Evolutionary conservation across 1,140 invertebrate genomes (phyloP), one percentile per base, ranked within the genome.

Genomic region (Drosophila parvula): DNA sequence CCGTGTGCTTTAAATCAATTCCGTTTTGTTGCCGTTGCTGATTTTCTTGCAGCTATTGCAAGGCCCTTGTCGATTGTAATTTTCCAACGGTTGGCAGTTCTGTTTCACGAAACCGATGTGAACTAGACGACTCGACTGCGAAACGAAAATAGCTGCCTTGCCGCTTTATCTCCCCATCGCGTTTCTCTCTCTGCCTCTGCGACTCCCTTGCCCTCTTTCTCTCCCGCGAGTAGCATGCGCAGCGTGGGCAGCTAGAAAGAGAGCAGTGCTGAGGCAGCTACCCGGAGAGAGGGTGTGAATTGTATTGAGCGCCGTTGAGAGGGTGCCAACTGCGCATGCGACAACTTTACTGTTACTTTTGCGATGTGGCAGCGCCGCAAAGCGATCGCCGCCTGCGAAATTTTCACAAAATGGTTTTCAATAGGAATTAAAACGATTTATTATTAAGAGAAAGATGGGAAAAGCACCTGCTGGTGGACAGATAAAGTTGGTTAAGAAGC

Each of bases 81-180:
- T 69, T 69, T 55, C 65, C 65, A 67, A 69, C 61, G 18, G 34
- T 36, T 30, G 28, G 27, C 64, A 30, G 28, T 64, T 69, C 41
- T 73, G 70, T 61, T 44, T 53, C 53, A 64, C 63, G 70, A 82
- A 70, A 76, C 41, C 47, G 43, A 50, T 68, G 64, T 51, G 41
- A 64, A 78, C 83, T 79, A 70, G 64, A 50, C 65, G 47, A 62
- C 70, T 51, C 65, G 47, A 62, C 70, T 51, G 58, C 44, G 12
- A 68, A 78, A 82, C 81, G 78, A 88, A 86, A 86, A 86, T 86
- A 86, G 82, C 82, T 78, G 78, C 79, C 34, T 30, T 6, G 56
- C 41, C 57, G 57, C 58, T 47, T 65, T 63, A 64, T 67, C 62
- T 65, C 50, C 50, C 34, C 50, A 53, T 53, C 60, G 61, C 28